Evolutionary conservation across 2,113 vertebrate species (phyloP).

Genomic region (Hymenochirus boettgeri): DNA sequence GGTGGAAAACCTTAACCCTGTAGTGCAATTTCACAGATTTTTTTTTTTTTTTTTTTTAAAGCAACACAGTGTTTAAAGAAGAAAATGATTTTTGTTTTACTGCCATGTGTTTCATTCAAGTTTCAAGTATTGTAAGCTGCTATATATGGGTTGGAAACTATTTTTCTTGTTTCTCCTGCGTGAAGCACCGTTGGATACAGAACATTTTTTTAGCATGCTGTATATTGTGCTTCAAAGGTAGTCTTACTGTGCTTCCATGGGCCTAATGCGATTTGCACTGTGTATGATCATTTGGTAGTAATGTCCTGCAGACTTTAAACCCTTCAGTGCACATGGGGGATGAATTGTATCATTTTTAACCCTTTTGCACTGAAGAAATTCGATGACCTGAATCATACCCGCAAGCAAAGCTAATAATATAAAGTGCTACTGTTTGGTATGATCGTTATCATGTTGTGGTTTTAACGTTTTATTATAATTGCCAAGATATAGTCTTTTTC

Average conservation of each 20-base stretch:
- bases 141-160: slow-evolving; percentile 69
- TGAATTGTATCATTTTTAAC: neutral
- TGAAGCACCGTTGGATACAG: slow-evolving; percentile 70
- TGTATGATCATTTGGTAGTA: slow-evolving; percentile 67
- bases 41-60: slow-evolving; percentile 50
- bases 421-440: slow-evolving; percentile 65
- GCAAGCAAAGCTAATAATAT: slow-evolving; percentile 57
- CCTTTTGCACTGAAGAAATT: slow-evolving; percentile 25
- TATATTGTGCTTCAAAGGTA: slow-evolving; percentile 60
- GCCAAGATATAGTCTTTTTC: slow-evolving; percentile 79
- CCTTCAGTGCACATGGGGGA: slow-evolving; percentile 24
- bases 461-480: slow-evolving; percentile 84
- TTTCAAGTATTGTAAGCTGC: slow-evolving; percentile 74
- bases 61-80: slow-evolving; percentile 71
- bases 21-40: slow-evolving; percentile 72
- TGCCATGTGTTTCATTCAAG: slow-evolving; percentile 66
- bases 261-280: slow-evolving; percentile 60
- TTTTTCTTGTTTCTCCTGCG: slow-evolving; percentile 60
- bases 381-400: slow-evolving; percentile 66
- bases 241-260: slow-evolving; percentile 62
- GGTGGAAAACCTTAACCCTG: slow-evolving; percentile 68
- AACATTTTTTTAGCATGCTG: slow-evolving; percentile 61
- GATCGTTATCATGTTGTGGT: slow-evolving; percentile 82
- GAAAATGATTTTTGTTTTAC: slow-evolving; percentile 57
- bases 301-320: slow-evolving; percentile 63